Conservation (phyloP, 2,888 invertebrate species). For the Chydorus sphaericus region DNA sequence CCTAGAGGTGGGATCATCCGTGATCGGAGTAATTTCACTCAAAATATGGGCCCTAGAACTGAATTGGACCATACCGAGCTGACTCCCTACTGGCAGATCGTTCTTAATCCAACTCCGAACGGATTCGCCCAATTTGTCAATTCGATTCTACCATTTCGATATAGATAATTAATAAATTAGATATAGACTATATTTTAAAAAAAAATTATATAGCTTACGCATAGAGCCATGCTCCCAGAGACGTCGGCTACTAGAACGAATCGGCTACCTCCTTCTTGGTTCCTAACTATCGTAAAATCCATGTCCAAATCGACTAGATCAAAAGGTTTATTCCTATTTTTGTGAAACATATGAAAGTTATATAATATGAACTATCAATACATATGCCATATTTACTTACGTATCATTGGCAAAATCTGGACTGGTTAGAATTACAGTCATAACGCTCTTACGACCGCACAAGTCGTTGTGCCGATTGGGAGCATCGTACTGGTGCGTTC, state of each 20-base stretch:
- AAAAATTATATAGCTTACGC: background rate
- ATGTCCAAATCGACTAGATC: background rate
- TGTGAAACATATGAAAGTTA: background rate
- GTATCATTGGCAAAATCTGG: background rate
- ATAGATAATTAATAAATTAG: background rate
- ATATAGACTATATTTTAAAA: background rate
- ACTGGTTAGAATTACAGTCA: background rate
- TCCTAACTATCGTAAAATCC: background rate
- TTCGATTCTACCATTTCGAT: background rate
- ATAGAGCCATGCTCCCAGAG: background rate
- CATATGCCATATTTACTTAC: background rate
- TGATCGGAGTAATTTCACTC: background rate
- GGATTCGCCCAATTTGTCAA: background rate
- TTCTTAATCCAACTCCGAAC: background rate
- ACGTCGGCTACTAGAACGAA: background rate
- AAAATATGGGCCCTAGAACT: background rate
- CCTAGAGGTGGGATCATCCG: background rate
- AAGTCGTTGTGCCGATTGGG: background rate
- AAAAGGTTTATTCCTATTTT: background rate
- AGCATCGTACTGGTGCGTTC: background rate
- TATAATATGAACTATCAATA: background rate
- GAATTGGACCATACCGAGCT: background rate
- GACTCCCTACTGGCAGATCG: background rate
- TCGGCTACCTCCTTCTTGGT: background rate
- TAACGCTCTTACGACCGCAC: background rate